These are phyloP conservation scores for Morphnarchus princeps DNA, from an alignment of 2,113 vertebrate species.

Conservation along the genomic window DNA sequence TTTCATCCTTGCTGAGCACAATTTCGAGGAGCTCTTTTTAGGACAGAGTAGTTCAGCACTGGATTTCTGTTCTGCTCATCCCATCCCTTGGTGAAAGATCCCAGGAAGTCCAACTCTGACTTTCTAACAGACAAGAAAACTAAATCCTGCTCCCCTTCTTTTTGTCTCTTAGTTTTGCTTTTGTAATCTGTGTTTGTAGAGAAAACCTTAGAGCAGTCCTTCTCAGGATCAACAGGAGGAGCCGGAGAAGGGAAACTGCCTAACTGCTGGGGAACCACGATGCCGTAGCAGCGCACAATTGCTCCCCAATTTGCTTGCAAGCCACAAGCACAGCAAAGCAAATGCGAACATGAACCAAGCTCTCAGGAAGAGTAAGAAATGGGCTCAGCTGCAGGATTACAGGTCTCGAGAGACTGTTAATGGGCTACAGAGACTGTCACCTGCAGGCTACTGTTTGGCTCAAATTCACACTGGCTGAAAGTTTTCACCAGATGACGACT, in stretches of 20 bases:
- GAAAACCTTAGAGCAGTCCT: not conserved
- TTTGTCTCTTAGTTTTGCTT: no score
- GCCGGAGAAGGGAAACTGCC: not conserved
- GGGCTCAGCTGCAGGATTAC: constrained; percentile 43
- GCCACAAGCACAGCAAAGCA: not conserved
- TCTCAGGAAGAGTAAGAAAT: not conserved
- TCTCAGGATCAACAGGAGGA: not conserved
- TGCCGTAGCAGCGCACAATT: not conserved
- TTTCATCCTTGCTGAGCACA: not conserved
- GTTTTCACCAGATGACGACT: not conserved
- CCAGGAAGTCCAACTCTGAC: not conserved
- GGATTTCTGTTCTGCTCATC: not conserved
- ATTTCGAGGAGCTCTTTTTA: not conserved
- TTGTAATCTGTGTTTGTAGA: no score
- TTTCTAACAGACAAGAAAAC: not conserved
- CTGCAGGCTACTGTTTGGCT: constrained; percentile 16
- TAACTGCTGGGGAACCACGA: not conserved
- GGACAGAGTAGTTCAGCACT: not conserved
- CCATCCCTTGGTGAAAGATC: not conserved
- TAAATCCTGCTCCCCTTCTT: not conserved
- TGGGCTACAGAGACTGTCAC: constrained; percentile 36
- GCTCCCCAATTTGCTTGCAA: not conserved
- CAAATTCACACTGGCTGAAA: constrained; percentile 21
- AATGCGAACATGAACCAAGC: not conserved
- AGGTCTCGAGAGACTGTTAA: constrained; percentile 15